phyloP scores from a whole-genome alignment of 2,797 vertebrate species.

The Merluccius polli region DNA sequence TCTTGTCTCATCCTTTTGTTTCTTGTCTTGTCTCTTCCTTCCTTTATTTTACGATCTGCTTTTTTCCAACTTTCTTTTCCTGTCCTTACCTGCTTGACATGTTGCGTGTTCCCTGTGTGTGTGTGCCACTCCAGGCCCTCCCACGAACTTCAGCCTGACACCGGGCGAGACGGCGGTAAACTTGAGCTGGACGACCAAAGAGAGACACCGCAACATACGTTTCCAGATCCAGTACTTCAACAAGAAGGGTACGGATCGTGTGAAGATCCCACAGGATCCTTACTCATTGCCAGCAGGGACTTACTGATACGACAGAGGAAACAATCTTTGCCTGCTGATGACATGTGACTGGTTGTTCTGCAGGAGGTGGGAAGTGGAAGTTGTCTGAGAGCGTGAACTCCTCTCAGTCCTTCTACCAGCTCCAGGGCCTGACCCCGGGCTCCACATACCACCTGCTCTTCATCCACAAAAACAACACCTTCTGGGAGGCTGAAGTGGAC shows the following conservation, averaged over 20 bases:
- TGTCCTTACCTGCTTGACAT: not conserved
- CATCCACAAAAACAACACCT: slow-evolving; percentile 63
- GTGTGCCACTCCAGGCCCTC: slow-evolving; percentile 59
- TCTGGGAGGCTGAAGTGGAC: slow-evolving; percentile 65
- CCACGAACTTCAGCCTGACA: slow-evolving; percentile 67
- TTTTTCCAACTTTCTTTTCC: too few relatives aligned
- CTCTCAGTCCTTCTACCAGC: slow-evolving; percentile 77
- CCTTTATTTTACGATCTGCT: not conserved
- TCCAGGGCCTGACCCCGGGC: slow-evolving; percentile 79
- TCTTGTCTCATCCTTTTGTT: not conserved
- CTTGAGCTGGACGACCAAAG: slow-evolving; percentile 77
- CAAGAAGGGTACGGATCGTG: slow-evolving; percentile 61
- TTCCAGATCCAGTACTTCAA: slow-evolving; percentile 77
- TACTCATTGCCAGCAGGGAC: too few relatives aligned
- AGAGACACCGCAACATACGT: slow-evolving; percentile 74
- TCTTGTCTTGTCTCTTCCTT: not conserved
- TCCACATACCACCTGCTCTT: slow-evolving; percentile 74
- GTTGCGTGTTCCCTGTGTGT: slow-evolving; percentile 18
- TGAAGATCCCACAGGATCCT: not conserved
- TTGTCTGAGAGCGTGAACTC: slow-evolving; percentile 74
- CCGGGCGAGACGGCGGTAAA: slow-evolving; percentile 74
- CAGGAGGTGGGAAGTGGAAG: slow-evolving; percentile 60
- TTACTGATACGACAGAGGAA: not conserved
- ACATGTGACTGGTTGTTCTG: slow-evolving; percentile 22
- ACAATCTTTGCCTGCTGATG: not conserved